Conservation (phyloP, 2,113 vertebrate genomes). For the Zosterops japonicus region DNA sequence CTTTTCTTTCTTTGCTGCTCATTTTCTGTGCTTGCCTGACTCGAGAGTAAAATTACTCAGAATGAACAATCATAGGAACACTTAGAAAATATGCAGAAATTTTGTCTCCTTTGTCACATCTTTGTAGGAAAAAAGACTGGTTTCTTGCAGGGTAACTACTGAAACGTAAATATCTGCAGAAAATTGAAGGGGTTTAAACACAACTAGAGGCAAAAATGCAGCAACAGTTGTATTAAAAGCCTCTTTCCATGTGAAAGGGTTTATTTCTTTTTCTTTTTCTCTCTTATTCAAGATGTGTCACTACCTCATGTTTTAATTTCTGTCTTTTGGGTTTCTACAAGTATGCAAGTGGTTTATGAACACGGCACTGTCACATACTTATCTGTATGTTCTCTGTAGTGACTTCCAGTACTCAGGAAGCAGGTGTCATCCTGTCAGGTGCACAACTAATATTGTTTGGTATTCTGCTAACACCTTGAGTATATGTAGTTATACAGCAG, state of each 20-base stretch:
- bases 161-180: neutral
- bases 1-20: neutral
- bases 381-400: neutral
- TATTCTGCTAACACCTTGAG: neutral
- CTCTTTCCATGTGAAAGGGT: neutral
- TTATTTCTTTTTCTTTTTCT: neutral
- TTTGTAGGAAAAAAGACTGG: neutral
- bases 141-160: slow-evolving; percentile 14
- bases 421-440: neutral
- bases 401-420: neutral
- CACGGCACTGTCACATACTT: neutral
- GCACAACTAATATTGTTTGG: neutral
- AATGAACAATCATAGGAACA: neutral
- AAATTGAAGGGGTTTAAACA: neutral
- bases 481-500: neutral
- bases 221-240: neutral
- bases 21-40: neutral
- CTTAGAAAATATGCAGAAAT: neutral
- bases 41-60: neutral
- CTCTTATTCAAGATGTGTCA: neutral
- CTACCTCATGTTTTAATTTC: neutral
- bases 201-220: neutral
- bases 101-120: neutral
- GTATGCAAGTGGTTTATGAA: neutral
- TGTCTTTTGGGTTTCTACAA: neutral